Percentiles rank a stretch among this genome's conserved stretches.
These are phyloP conservation scores for Mamestra brassicae DNA, from an alignment of 2,888 invertebrate genomes.

Conservation along the genomic window DNA sequence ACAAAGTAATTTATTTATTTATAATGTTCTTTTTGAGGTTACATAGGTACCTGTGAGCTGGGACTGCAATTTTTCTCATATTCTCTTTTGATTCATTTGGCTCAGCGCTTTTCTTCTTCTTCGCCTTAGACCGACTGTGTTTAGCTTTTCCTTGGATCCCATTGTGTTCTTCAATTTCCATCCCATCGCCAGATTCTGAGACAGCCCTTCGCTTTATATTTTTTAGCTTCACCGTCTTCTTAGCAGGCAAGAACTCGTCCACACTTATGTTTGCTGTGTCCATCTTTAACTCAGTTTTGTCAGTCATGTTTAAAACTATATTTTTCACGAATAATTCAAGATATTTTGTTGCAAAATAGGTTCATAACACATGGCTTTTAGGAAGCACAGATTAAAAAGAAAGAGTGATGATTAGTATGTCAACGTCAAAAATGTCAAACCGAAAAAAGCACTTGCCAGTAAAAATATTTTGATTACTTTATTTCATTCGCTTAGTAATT, in stretches of 20 bases:
- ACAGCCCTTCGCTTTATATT: slow-evolving; percentile 89
- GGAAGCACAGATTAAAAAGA: slow-evolving; percentile 44
- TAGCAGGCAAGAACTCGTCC: slow-evolving; percentile 89
- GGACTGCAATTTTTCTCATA: slow-evolving; percentile 96
- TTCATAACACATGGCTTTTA: slow-evolving; percentile 66
- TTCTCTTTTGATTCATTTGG: slow-evolving; percentile 91
- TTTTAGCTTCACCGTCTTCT: slow-evolving; percentile 85
- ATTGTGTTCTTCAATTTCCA: slow-evolving; percentile 93
- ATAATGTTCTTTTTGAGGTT: slow-evolving; percentile 70
- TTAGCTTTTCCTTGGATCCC: slow-evolving; percentile 89
- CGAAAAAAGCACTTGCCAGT: no score
- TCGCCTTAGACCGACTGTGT: slow-evolving; percentile 83
- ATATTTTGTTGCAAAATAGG: slow-evolving; percentile 58
- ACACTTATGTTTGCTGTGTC: slow-evolving; percentile 89
- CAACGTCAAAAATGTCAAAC: no score
- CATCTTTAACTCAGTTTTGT: slow-evolving; percentile 72
- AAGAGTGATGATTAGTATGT: slow-evolving; percentile 19
- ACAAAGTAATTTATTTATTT: slow-evolving; percentile 10
- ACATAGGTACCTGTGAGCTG: slow-evolving; percentile 93
- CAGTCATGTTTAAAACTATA: slow-evolving; percentile 41
- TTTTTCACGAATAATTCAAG: slow-evolving; percentile 16
- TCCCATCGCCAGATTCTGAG: slow-evolving; percentile 88
- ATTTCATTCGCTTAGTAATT: no score
- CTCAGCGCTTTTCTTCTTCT: slow-evolving; percentile 84
- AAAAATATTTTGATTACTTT: no score